phyloP scores from a whole-genome alignment of 2,797 vertebrate genomes.

The Hapalemur alaotrensis region DNA sequence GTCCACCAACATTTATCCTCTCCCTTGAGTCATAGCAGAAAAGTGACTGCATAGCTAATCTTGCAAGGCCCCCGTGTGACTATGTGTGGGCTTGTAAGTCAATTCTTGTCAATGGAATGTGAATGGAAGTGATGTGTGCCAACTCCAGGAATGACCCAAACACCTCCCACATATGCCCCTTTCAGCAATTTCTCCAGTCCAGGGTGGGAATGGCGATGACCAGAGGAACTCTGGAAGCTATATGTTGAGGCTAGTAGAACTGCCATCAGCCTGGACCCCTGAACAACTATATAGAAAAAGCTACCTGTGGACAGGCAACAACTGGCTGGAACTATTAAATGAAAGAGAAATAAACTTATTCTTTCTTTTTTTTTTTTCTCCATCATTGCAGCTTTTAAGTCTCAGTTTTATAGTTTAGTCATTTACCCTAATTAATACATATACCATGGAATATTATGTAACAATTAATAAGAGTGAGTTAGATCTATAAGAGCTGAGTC shows the following conservation, averaged over 20 bases:
- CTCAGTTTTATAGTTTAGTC: background rate
- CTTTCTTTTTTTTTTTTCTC: background rate
- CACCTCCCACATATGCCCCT: rapidly evolving
- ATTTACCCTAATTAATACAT: background rate
- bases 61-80: background rate
- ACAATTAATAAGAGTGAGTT: background rate
- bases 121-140: background rate
- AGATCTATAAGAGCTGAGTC: background rate
- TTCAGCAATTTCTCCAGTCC: background rate
- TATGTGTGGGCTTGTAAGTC: background rate
- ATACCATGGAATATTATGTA: background rate
- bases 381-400: background rate
- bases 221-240: background rate
- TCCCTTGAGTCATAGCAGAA: background rate
- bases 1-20: background rate
- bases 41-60: background rate
- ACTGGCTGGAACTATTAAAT: background rate
- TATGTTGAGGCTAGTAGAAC: background rate
- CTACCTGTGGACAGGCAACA: background rate
- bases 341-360: background rate
- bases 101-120: background rate
- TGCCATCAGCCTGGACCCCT: background rate
- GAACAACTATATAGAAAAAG: background rate
- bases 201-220: background rate
- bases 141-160: background rate